These are phyloP conservation scores for Thunnus albacares DNA, from an alignment of 2,797 vertebrate species.

Conservation along the genomic window DNA sequence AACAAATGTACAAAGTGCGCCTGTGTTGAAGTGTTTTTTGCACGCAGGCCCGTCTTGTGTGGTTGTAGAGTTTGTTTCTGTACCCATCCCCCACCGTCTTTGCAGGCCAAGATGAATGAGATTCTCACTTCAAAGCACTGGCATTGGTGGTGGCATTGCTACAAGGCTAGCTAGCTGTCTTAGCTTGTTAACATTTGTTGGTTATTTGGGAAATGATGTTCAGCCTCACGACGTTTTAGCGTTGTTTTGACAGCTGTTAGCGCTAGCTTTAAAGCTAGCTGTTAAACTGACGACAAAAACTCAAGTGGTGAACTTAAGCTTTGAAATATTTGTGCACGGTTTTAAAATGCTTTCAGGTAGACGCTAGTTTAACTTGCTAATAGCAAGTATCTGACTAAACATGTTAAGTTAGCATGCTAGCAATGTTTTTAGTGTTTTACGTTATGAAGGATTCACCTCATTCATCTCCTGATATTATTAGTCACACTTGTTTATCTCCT, in stretches of 20 bases:
- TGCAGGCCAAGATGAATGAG: constrained; percentile 88
- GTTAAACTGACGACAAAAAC: constrained; percentile 32
- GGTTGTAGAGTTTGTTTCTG: constrained; percentile 85
- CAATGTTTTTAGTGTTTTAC: neutral
- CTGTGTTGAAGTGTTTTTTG: constrained; percentile 54
- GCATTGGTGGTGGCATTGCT: constrained; percentile 77
- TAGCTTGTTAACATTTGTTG: constrained; percentile 52
- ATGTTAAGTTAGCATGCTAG: neutral
- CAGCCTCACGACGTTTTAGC: constrained; percentile 4
- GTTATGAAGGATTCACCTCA: neutral
- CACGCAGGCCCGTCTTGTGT: constrained; percentile 83
- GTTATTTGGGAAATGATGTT: constrained; percentile 28
- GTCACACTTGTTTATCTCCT: neutral
- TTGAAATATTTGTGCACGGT: constrained; percentile 1
- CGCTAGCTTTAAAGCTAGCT: constrained; percentile 37
- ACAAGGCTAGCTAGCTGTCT: constrained; percentile 64
- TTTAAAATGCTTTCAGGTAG: neutral
- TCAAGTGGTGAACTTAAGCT: constrained; percentile 55
- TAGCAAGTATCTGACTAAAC: neutral
- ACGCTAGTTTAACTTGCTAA: neutral
- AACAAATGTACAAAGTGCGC: constrained; percentile 1
- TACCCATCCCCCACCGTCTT: constrained; percentile 85
- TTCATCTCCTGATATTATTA: neutral
- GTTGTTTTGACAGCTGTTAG: constrained; percentile 49
- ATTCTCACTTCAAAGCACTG: constrained; percentile 86